Evolutionary conservation across 2,113 vertebrate genomes (phyloP), one percentile per base, ranked within the genome.

Genomic region (Lutjanus erythropterus): DNA sequence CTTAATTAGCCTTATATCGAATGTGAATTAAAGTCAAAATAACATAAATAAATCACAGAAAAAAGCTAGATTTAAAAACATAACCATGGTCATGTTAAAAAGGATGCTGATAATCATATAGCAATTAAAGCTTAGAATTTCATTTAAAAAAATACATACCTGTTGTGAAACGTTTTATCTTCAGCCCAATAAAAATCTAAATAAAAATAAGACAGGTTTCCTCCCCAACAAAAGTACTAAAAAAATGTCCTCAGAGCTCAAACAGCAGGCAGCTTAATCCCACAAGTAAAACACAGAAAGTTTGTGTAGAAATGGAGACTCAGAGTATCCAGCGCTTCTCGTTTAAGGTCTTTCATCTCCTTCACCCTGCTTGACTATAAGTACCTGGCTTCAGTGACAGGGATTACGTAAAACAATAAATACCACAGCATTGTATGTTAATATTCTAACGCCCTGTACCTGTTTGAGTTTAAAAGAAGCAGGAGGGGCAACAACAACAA

Each of bases 281-380:
- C 91, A 89, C 87, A 82, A 78, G 85, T 93, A 73, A 88, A 91
- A 82, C 78, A 78, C 84, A 80, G 58, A 79, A 89, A 84, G 46
- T 83, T 78, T 84, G 64, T 64, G 77, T 35, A 60, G 81, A 80
- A 78, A 71, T 41, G 65, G 47, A 85, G 76, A 78, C 44, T 85
- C 33, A 47, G 61, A 83, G 66, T 60, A 83, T 93, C 91, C 89
- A 85, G 83, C 42, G 31, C 86, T 76, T 55, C 52, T 69, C 56
- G 66, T 70, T 83, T 85, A 29, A 87, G 82, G 84, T 93, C 90
- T 90, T 92, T 95, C 94, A 95, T 95, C 84, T 93, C 93, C 74
- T 91, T 86, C 56, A 72, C 71, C 72, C 86, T 83, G 85, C 78
- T 46, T 77, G 78, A 70, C 86, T 94, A 92, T 94, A 94, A 92